Conservation (phyloP, 2,888 invertebrate genomes). For the Chrysolina haemoptera region DNA sequence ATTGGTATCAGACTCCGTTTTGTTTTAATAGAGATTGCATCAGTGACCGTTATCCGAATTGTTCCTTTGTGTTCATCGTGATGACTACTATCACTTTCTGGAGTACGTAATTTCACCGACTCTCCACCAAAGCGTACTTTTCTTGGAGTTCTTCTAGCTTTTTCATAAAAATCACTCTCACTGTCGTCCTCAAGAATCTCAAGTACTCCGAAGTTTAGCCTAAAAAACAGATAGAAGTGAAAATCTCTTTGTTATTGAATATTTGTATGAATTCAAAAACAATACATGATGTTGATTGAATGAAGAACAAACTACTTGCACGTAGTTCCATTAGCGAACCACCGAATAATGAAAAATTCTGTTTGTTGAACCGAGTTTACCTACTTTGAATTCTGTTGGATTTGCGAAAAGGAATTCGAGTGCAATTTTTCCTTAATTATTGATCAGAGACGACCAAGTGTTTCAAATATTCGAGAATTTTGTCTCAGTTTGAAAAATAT, state of each 20-base stretch:
- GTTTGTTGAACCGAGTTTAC: too few species aligned
- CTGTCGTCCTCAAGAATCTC: slow-evolving; percentile 76
- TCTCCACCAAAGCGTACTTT: slow-evolving; percentile 91
- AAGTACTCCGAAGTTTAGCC: slow-evolving; percentile 70
- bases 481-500: too few species aligned
- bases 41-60: slow-evolving; percentile 59
- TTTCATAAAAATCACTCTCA: slow-evolving; percentile 72
- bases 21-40: slow-evolving; percentile 58
- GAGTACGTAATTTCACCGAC: slow-evolving; percentile 87
- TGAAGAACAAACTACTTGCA: too few species aligned
- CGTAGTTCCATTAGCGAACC: too few species aligned
- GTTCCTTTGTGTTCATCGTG: slow-evolving; percentile 70
- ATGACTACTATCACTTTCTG: slow-evolving; percentile 83
- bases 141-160: slow-evolving; percentile 75
- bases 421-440: too few species aligned
- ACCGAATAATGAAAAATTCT: too few species aligned
- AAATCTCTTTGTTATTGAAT: background rate
- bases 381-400: too few species aligned
- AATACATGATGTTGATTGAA: too few species aligned
- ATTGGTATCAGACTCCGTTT: slow-evolving; percentile 70
- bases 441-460: too few species aligned
- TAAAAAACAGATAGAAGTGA: slow-evolving; percentile 22
- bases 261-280: background rate
- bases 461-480: too few species aligned
- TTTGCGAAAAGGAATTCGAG: too few species aligned